These are phyloP conservation scores for Euwallacea similis DNA, from an alignment of 1,140 invertebrate genomes.

Conservation along the genomic window DNA sequence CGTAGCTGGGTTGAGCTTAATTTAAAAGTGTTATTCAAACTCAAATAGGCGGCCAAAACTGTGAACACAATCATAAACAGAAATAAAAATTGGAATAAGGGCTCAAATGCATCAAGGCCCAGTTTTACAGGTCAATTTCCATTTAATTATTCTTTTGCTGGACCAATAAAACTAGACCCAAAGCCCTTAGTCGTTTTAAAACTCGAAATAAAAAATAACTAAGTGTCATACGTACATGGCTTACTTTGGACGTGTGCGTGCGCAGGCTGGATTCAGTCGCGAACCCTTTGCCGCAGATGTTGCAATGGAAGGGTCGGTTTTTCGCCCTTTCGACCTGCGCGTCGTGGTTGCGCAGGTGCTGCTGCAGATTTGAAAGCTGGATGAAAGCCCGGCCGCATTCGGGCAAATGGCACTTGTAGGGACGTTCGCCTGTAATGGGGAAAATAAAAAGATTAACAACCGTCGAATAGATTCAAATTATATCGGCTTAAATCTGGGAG, in stretches of 20 bases:
- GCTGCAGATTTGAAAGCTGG: slow-evolving; percentile 95
- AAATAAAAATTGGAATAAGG: too few species aligned
- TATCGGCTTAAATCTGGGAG: too few species aligned
- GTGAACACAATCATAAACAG: too few species aligned
- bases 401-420: slow-evolving; percentile 94
- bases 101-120: too few species aligned
- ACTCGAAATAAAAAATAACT: slow-evolving; percentile 51
- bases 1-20: too few species aligned
- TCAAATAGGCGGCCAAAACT: too few species aligned
- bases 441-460: slow-evolving; percentile 9
- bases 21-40: too few species aligned
- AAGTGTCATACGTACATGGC: slow-evolving; percentile 66
- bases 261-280: slow-evolving; percentile 93
- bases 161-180: too few species aligned
- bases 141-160: too few species aligned
- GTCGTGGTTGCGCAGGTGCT: slow-evolving; percentile 95
- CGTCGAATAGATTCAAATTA: background rate
- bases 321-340: slow-evolving; percentile 93
- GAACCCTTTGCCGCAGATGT: slow-evolving; percentile 95
- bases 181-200: slow-evolving; percentile 13
- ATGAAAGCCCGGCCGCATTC: slow-evolving; percentile 96
- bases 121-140: too few species aligned
- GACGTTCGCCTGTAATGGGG: slow-evolving; percentile 82
- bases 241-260: slow-evolving; percentile 95
- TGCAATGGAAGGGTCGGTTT: slow-evolving; percentile 93